Evolutionary conservation across 2,888 invertebrate species (phyloP).

Genomic region (Dynastes maya): DNA sequence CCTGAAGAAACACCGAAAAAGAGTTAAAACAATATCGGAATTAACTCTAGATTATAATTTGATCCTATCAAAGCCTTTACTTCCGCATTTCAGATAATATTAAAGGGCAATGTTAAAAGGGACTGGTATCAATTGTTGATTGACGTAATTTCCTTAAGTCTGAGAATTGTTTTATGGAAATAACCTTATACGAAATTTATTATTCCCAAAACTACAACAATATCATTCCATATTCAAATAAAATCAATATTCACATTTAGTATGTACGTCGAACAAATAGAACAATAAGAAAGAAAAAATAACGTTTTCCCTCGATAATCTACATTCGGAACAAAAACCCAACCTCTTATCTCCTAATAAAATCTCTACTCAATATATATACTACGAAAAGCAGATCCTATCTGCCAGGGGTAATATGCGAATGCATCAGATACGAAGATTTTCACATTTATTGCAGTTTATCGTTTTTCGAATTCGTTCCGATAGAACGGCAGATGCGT

Average conservation of each 20-base stretch:
- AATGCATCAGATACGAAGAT: conserved; percentile 28
- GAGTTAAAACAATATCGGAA: no score
- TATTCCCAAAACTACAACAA: no score
- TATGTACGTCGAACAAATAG: conserved; percentile 7
- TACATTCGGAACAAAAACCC: conserved; percentile 35
- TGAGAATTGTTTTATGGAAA: no score
- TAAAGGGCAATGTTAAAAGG: no score
- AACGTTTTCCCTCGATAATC: conserved; percentile 41
- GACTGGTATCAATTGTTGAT: no score
- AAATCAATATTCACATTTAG: conserved; percentile 1
- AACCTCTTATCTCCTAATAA: conserved; percentile 22
- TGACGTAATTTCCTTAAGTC: no score
- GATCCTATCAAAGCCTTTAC: no score
- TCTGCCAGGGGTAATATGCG: conserved; percentile 26
- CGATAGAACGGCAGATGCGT: conserved; percentile 8
- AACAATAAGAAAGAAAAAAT: conserved; percentile 18
- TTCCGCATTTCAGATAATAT: no score
- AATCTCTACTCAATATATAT: conserved; percentile 27
- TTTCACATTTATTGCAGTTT: conserved; percentile 45
- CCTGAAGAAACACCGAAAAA: no score
- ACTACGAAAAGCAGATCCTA: neutral
- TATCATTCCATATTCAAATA: neutral
- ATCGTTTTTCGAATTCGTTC: conserved; percentile 47
- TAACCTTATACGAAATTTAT: no score
- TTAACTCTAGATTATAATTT: no score